phyloP scores from a whole-genome alignment of 2,888 invertebrate genomes.

The Homarus gammarus region DNA sequence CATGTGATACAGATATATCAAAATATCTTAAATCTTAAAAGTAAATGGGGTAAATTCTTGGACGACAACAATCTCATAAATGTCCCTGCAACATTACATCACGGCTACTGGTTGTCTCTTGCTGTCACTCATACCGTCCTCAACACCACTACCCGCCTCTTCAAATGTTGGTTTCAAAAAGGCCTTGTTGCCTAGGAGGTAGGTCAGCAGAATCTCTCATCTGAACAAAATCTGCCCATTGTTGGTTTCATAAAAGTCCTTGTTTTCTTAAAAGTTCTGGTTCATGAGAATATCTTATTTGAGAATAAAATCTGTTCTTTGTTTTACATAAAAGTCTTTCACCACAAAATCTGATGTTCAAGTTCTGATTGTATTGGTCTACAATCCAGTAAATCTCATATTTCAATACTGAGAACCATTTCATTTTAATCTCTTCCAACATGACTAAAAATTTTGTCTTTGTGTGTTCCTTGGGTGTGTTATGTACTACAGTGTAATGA shows the following conservation, averaged over 20 bases:
- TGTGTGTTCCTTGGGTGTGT: too few species aligned
- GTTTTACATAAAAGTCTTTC: background rate
- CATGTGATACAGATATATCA: constrained; percentile 15
- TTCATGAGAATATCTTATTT: too few species aligned
- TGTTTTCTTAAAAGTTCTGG: too few species aligned
- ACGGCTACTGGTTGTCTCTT: background rate
- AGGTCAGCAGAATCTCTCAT: background rate
- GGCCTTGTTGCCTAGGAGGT: background rate
- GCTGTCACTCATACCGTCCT: background rate
- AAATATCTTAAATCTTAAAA: constrained; percentile 16
- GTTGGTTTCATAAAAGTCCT: too few species aligned
- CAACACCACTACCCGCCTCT: background rate
- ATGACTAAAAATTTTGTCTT: too few species aligned
- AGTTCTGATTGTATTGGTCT: background rate
- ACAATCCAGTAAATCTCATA: too few species aligned
- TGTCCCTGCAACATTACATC: background rate
- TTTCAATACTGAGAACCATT: too few species aligned
- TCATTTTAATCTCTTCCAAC: too few species aligned
- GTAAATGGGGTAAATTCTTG: constrained; percentile 11
- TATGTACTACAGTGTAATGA: too few species aligned
- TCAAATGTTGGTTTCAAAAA: background rate
- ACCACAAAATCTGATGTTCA: background rate
- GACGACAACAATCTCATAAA: background rate
- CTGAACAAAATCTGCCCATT: too few species aligned
- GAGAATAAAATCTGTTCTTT: background rate